Base-by-base conservation (phyloP, 35 echinoderm and acorn worm genomes). In the Chiridota heheva region DNA sequence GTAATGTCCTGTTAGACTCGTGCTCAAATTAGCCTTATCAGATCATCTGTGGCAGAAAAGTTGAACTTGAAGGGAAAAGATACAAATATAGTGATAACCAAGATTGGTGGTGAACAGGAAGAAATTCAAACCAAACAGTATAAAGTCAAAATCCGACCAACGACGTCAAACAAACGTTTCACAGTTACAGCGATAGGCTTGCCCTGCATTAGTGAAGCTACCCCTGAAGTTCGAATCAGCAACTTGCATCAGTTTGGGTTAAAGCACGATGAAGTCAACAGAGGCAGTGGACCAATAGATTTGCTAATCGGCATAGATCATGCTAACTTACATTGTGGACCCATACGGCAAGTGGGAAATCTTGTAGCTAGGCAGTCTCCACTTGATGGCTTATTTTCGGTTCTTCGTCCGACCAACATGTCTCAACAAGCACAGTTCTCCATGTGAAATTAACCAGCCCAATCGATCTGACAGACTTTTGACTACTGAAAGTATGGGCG, bases 301-400 rank as follows among this genome's bases (percentile, higher is more conserved):
- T 7, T 88, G 6, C 67, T 93, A 27, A 84, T 88, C 39, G 78
- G 85, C 4, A 78, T 93, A 25, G 85, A 93, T 42, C 46, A 84
- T 84, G 69, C 85, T 35, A 70, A 36, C 5, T 39, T 83, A 7
- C 68, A 70, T 30, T 70, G 60, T 61, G 90, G 90, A 27, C 70
- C 69, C 17, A 58, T 67, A 40, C 51, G 36, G 35, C 34, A 86
- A 36, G 45, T 47, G 5, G 40, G 47, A 18, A 69, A 76, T 46
- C 20, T 78, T 4, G 63, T 88, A 35, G 85, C 84, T 13, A 64
- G 77, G 29, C 48, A 83, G 18, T 72, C 90, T 44, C 77, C 78
- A 8, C 58, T 93, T 32, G 90, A 36, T 93, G 90, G 84, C 42
- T 88, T 30, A 56, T 87, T 1, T 86, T 75, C 56, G 76, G 67